Conservation (phyloP, 2,113 vertebrate genomes). For the Chrysemys picta region DNA sequence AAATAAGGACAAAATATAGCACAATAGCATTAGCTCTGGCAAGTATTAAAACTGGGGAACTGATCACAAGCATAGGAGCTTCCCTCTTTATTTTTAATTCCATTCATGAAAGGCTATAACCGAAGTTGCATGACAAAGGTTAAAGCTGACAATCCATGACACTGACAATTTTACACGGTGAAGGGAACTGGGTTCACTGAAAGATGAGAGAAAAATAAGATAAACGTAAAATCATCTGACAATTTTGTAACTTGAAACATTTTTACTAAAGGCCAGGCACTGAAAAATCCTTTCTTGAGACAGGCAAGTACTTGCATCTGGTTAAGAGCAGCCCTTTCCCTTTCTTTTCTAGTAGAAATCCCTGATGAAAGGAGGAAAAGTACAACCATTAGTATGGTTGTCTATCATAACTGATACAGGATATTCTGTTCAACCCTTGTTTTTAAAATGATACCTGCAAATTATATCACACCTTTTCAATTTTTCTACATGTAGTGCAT, state of each 20-base stretch:
- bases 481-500: background rate
- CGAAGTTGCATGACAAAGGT: conserved; percentile 34
- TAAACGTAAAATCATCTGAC: conserved; percentile 7
- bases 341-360: background rate
- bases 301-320: conserved; percentile 6
- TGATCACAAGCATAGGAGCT: background rate
- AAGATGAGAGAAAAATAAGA: conserved; percentile 20
- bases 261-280: conserved; percentile 36
- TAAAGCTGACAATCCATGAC: conserved; percentile 48
- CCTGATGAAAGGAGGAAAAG: background rate
- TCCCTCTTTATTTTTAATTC: conserved; percentile 53
- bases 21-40: background rate
- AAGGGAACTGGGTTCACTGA: background rate
- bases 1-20: background rate
- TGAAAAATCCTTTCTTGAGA: conserved; percentile 10
- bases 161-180: conserved; percentile 1
- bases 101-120: conserved; percentile 14
- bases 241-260: conserved; percentile 34
- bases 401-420: background rate
- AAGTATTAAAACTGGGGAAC: background rate
- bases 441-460: background rate
- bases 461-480: background rate
- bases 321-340: background rate
- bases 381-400: background rate
- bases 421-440: background rate